Evolutionary conservation across 2,797 vertebrate genomes (phyloP).

Genomic region (Gallinago stenura): DNA sequence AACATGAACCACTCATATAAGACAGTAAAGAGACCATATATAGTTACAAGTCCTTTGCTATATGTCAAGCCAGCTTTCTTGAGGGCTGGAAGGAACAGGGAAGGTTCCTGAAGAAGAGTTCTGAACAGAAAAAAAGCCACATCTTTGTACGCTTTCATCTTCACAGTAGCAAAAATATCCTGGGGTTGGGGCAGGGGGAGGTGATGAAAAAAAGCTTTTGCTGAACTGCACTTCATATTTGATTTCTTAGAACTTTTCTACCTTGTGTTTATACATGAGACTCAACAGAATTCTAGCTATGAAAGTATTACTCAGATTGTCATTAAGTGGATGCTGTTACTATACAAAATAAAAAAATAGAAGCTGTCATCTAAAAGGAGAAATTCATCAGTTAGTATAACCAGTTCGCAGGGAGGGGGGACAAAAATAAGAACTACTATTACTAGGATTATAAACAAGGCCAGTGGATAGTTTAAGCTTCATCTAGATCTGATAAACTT

Average conservation of each 20-base stretch:
- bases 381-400: conserved; percentile 33
- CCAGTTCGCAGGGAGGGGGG: neutral
- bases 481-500: neutral
- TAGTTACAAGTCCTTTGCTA: neutral
- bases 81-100: neutral
- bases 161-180: neutral
- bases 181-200: neutral
- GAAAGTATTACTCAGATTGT: neutral
- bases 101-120: neutral
- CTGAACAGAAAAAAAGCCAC: neutral
- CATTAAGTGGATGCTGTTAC: neutral
- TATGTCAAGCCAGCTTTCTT: neutral
- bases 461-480: conserved; percentile 63
- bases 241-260: neutral
- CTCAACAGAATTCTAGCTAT: neutral
- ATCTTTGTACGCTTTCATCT: neutral
- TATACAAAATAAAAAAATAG: neutral
- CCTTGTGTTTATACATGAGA: neutral
- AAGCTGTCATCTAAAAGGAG: neutral
- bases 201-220: neutral
- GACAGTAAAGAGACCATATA: neutral
- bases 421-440: conserved; percentile 15
- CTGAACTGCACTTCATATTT: neutral
- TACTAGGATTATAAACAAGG: conserved; percentile 59
- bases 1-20: neutral